Conservation (phyloP, 2,797 vertebrate species). For the Potorous gilbertii region DNA sequence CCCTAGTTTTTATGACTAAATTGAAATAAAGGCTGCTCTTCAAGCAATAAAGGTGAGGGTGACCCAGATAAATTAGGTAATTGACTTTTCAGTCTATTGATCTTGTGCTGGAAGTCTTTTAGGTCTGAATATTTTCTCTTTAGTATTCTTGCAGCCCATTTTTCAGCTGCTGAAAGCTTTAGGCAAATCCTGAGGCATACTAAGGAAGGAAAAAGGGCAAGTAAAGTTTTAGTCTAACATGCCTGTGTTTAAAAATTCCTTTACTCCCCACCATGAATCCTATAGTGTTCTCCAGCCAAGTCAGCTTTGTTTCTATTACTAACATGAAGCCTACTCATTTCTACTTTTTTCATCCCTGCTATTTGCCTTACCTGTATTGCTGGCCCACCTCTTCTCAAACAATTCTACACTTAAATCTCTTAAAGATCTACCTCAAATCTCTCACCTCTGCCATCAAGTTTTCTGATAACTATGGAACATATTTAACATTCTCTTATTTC, state of each 20-base stretch:
- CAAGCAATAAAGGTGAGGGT: constrained; percentile 75
- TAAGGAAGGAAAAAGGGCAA: not conserved
- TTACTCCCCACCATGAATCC: not conserved
- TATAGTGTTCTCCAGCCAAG: constrained; percentile 14
- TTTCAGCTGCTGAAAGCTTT: constrained; percentile 50
- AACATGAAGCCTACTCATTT: not conserved
- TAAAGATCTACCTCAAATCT: not conserved
- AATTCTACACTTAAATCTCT: not conserved
- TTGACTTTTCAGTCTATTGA: constrained; percentile 79
- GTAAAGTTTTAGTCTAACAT: constrained; percentile 23
- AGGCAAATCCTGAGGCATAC: constrained; percentile 26
- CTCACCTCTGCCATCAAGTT: not conserved
- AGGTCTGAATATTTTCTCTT: constrained; percentile 69
- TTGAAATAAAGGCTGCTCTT: constrained; percentile 78
- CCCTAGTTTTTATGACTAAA: constrained; percentile 73
- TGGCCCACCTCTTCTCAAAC: not conserved
- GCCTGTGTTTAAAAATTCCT: constrained; percentile 44
- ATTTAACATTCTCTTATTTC: not conserved
- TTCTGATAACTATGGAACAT: not conserved
- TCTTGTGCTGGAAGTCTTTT: constrained; percentile 76
- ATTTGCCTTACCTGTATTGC: not conserved
- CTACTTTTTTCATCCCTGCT: not conserved
- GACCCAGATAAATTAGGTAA: constrained; percentile 75
- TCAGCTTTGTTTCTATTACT: not conserved
- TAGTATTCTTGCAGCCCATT: constrained; percentile 52